phyloP scores from a whole-genome alignment of 2,888 invertebrate genomes.

The Drosophila ustulata region DNA sequence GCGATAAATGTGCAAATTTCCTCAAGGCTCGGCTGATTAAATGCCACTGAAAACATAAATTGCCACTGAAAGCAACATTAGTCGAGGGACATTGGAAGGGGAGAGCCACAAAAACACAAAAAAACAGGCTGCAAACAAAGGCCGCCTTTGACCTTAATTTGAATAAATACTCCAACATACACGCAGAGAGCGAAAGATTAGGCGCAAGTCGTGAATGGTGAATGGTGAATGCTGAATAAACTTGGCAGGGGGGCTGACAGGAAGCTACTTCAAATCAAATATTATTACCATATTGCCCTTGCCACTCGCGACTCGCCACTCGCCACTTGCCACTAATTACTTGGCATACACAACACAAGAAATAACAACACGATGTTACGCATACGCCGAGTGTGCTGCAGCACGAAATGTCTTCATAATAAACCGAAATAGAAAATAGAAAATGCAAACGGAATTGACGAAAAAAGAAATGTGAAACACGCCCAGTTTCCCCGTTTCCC shows the following conservation, averaged over 20 bases:
- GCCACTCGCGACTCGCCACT: constrained; percentile 18
- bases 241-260: constrained; percentile 22
- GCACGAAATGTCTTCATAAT: constrained; percentile 71
- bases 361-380: constrained; percentile 45
- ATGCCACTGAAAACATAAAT: constrained; percentile 73
- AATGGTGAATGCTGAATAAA: constrained; percentile 11
- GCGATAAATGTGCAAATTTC: constrained; percentile 71
- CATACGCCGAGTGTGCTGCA: constrained; percentile 50
- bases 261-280: constrained; percentile 61
- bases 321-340: constrained; percentile 65
- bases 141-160: constrained; percentile 74
- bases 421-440: constrained; percentile 62
- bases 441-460: constrained; percentile 64
- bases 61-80: constrained; percentile 62
- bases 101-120: background rate
- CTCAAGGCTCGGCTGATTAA: constrained; percentile 62
- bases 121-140: background rate
- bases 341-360: constrained; percentile 59
- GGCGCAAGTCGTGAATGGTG: constrained; percentile 29
- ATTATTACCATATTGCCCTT: constrained; percentile 53
- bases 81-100: constrained; percentile 38
- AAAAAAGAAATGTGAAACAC: constrained; percentile 42
- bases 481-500: constrained; percentile 34
- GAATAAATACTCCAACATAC: constrained; percentile 62
- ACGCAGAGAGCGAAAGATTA: constrained; percentile 55